phyloP scores from a whole-genome alignment of 2,797 vertebrate genomes.

The Falco naumanni region DNA sequence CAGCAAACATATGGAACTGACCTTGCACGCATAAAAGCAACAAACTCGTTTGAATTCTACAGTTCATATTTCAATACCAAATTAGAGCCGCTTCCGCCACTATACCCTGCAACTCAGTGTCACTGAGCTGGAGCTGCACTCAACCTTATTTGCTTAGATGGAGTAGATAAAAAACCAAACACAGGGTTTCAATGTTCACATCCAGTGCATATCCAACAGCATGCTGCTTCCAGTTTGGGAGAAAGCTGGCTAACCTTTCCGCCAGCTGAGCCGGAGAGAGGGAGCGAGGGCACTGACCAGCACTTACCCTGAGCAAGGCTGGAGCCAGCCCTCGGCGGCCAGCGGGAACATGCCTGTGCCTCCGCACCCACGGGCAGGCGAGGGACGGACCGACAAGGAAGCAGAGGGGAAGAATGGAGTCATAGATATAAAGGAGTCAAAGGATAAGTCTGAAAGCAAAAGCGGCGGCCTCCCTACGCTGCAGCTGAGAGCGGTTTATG shows the following conservation, averaged over 20 bases:
- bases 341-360: neutral
- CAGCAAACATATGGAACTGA: neutral
- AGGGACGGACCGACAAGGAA: neutral
- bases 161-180: neutral
- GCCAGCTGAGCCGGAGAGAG: neutral
- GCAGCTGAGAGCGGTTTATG: neutral
- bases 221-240: neutral
- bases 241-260: neutral
- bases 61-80: neutral
- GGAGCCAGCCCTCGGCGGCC: neutral
- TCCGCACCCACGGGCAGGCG: neutral
- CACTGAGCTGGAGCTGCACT: neutral
- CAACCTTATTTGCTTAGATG: neutral
- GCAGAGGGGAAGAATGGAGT: neutral
- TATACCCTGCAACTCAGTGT: neutral
- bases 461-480: neutral
- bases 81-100: neutral
- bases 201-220: neutral
- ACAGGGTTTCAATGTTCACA: neutral
- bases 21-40: neutral
- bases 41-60: neutral
- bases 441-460: neutral
- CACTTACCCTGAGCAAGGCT: neutral
- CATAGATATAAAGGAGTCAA: neutral
- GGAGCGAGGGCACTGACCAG: constrained; percentile 11